These are phyloP conservation scores for Stigmatopora argus DNA, from an alignment of 2,113 vertebrate species.

Conservation along the genomic window DNA sequence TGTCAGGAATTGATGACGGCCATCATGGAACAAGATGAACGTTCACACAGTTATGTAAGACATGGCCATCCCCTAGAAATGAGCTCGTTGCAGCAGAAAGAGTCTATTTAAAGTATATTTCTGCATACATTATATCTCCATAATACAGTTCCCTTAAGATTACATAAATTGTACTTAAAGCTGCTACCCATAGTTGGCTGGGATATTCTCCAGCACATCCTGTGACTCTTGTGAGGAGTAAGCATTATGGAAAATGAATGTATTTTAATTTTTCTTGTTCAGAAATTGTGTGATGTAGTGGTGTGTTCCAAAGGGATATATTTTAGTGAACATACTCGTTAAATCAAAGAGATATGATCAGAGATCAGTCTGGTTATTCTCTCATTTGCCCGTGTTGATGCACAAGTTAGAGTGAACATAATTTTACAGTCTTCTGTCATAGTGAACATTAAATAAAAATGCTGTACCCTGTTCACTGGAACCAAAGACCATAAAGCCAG, in stretches of 20 bases:
- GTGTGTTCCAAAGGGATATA: constrained; percentile 1
- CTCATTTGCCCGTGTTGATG: neutral
- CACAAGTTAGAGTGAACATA: neutral
- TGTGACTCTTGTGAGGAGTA: no score
- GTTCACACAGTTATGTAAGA: neutral
- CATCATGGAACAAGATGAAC: neutral
- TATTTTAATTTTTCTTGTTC: neutral
- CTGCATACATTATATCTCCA: neutral
- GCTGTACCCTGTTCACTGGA: neutral
- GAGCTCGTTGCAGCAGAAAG: neutral
- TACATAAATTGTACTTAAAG: constrained; percentile 4
- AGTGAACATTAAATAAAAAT: neutral
- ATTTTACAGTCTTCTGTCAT: neutral
- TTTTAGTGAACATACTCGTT: constrained; percentile 14
- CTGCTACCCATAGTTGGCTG: neutral
- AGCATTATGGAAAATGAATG: no score
- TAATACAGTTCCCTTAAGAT: neutral
- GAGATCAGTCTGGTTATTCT: constrained; percentile 1
- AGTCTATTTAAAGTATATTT: neutral
- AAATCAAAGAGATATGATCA: neutral
- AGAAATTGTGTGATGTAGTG: constrained; percentile 12
- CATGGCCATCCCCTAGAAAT: neutral
- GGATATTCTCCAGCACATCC: no score
- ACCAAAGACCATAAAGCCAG: neutral
- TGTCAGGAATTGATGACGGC: no score